Conservation (phyloP, 2,888 invertebrate species). For the Agriotes lineatus region DNA sequence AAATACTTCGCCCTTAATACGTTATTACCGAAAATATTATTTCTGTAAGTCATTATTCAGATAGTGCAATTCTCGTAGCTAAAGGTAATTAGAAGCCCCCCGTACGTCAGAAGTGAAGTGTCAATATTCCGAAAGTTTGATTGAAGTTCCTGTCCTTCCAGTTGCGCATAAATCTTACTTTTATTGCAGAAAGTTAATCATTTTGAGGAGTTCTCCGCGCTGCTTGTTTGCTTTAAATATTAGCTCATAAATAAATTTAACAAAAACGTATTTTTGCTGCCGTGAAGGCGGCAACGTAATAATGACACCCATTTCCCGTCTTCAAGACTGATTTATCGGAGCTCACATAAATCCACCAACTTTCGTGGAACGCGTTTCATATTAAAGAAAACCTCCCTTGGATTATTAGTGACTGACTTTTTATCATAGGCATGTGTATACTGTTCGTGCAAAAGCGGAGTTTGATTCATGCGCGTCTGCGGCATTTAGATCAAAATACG, state of each 20-base stretch:
- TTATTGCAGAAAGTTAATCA: slow-evolving; percentile 56
- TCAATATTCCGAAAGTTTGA: slow-evolving; percentile 35
- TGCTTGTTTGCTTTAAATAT: slow-evolving; percentile 61
- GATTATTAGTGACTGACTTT: slow-evolving; percentile 8
- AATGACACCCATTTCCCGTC: slow-evolving; percentile 63
- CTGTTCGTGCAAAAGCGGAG: too few species aligned
- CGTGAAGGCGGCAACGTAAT: slow-evolving; percentile 61
- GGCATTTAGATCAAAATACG: too few species aligned
- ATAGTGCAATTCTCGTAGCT: not conserved
- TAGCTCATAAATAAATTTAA: slow-evolving; percentile 63
- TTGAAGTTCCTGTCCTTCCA: slow-evolving; percentile 29
- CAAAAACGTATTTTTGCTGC: slow-evolving; percentile 61
- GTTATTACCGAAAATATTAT: too few species aligned
- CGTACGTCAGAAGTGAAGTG: not conserved
- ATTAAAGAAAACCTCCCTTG: slow-evolving; percentile 18
- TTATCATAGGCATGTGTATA: not conserved
- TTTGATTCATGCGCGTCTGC: too few species aligned
- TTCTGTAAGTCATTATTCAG: too few species aligned
- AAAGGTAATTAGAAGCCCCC: not conserved
- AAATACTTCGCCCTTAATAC: too few species aligned
- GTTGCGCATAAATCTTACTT: slow-evolving; percentile 44
- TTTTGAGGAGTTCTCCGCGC: slow-evolving; percentile 48
- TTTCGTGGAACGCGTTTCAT: slow-evolving; percentile 53
- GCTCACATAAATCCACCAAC: slow-evolving; percentile 58
- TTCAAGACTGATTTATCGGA: slow-evolving; percentile 60